A percentile compares a stretch with the other conserved stretches of the same genome.
These are phyloP conservation scores for Trachelus stipa DNA, from an alignment of 2,888 invertebrate genomes.

Conservation along the genomic window DNA sequence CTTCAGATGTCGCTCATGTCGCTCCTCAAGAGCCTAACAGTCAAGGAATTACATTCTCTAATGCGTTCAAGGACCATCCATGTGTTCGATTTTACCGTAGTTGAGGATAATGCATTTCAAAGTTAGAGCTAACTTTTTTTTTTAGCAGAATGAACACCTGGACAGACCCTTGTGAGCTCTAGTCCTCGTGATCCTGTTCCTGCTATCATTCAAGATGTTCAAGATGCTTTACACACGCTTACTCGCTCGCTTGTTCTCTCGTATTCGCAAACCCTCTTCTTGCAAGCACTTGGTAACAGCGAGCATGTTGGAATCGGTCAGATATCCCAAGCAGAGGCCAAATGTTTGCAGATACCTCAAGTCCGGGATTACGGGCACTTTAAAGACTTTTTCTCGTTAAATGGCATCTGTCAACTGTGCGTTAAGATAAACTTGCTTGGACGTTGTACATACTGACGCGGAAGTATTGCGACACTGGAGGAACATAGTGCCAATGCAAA, in stretches of 20 bases:
- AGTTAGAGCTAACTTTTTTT: neutral
- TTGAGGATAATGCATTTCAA: neutral
- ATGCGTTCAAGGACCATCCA: neutral
- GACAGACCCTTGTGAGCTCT: neutral
- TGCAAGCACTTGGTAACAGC: conserved; percentile 8
- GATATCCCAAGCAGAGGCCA: conserved; percentile 4
- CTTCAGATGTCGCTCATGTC: neutral
- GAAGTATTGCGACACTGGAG: neutral
- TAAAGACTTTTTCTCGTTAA: conserved; percentile 7
- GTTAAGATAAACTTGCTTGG: conserved; percentile 7
- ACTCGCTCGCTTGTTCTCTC: neutral
- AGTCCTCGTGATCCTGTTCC: neutral
- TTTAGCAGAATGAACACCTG: neutral
- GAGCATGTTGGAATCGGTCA: neutral
- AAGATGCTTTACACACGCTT: neutral
- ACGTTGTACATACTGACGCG: neutral
- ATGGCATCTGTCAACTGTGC: conserved; percentile 19
- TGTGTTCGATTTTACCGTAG: neutral
- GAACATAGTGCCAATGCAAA: neutral
- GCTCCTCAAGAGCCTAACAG: neutral
- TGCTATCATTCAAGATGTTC: neutral
- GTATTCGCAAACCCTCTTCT: conserved; percentile 1
- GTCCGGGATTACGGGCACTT: conserved; percentile 8
- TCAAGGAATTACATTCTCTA: neutral
- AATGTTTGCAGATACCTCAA: conserved; percentile 14